Evolutionary conservation across 2,113 vertebrate genomes (phyloP).

Genomic region (Tyto alba): DNA sequence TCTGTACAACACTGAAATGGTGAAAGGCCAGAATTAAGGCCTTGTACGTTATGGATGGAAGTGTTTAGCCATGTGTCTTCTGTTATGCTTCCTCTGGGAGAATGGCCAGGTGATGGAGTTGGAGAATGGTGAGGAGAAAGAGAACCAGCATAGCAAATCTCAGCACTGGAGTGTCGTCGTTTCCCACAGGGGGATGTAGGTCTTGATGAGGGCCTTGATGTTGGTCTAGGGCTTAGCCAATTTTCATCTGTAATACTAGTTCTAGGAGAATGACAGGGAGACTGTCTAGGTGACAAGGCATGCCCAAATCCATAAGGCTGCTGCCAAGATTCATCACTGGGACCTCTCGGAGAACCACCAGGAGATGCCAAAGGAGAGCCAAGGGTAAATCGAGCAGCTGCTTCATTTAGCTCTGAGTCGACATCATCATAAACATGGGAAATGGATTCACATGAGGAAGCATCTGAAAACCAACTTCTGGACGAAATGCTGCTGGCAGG

Average conservation of each 20-base stretch:
- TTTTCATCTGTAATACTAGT: constrained; percentile 98
- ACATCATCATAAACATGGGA: constrained; percentile 97
- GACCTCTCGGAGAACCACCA: constrained; percentile 86
- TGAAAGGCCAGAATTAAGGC: constrained; percentile 76
- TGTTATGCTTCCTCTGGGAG: constrained; percentile 91
- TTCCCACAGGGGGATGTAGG: constrained; percentile 97
- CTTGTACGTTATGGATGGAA: constrained; percentile 72
- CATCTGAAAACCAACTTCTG: constrained; percentile 96
- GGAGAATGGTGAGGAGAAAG: constrained; percentile 95
- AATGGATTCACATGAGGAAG: constrained; percentile 96
- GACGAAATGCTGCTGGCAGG: constrained; percentile 97
- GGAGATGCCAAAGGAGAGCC: constrained; percentile 92
- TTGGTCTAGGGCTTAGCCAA: constrained; percentile 92
- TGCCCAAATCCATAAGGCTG: constrained; percentile 83
- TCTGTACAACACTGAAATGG: constrained; percentile 92
- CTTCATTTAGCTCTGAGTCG: constrained; percentile 96
- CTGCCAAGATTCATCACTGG: constrained; percentile 85
- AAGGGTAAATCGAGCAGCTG: constrained; percentile 90
- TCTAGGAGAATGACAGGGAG: constrained; percentile 94
- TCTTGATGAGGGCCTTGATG: constrained; percentile 91
- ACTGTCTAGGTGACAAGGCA: constrained; percentile 88
- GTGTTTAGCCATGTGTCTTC: constrained; percentile 92
- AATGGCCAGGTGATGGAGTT: constrained; percentile 90
- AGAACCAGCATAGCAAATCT: constrained; percentile 89
- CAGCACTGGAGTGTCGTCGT: constrained; percentile 94